Percentiles rank a stretch among this genome's conserved stretches.
These are phyloP conservation scores for Nasonia giraulti DNA, from an alignment of 1,140 invertebrate genomes.

Conservation along the genomic window DNA sequence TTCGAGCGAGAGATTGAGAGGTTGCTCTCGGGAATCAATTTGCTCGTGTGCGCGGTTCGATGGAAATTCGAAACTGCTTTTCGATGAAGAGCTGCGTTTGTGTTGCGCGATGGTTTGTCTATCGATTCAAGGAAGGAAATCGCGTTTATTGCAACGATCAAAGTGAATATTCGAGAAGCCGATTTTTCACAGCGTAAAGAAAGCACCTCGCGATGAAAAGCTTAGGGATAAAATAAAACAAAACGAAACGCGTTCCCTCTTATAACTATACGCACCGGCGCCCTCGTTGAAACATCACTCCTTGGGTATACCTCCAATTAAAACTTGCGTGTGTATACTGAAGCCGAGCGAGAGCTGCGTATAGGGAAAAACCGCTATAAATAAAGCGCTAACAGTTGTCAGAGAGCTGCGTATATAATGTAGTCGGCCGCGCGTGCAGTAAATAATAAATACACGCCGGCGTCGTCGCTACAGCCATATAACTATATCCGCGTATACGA, in stretches of 20 bases:
- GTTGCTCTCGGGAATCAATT: neutral
- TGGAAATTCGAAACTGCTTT: neutral
- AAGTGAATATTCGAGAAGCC: too few relatives aligned
- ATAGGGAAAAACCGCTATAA: constrained; percentile 27
- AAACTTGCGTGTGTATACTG: neutral
- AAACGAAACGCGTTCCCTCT: too few relatives aligned
- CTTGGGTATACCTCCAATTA: neutral
- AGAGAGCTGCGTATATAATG: neutral
- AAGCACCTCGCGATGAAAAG: neutral
- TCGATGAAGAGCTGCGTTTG: too few relatives aligned
- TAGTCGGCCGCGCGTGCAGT: constrained; percentile 4
- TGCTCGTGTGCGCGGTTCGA: neutral
- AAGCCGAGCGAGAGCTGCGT: neutral
- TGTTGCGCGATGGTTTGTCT: neutral
- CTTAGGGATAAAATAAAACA: too few relatives aligned
- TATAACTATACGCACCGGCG: neutral
- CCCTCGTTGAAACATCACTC: neutral
- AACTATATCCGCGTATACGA: neutral
- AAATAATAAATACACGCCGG: constrained; percentile 32
- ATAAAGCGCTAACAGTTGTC: constrained; percentile 19
- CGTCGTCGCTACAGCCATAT: neutral
- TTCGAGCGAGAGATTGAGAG: neutral
- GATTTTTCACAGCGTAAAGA: neutral
- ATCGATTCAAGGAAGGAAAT: neutral
- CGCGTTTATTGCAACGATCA: too few relatives aligned